phyloP scores from a whole-genome alignment of 2,113 vertebrate species.

The Hemibagrus wyckioides region DNA sequence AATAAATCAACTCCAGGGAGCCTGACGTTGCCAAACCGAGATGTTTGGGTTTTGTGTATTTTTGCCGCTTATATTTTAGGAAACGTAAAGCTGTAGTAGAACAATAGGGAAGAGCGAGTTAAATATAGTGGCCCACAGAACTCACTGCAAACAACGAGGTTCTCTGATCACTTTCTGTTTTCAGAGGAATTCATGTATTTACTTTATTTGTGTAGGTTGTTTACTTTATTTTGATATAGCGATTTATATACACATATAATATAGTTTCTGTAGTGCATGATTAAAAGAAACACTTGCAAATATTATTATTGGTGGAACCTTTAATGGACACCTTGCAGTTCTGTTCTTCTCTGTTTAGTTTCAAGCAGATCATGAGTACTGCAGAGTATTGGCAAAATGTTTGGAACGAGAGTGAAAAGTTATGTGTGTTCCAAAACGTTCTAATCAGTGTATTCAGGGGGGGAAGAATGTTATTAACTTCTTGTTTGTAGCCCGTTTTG shows the following conservation, averaged over 20 bases:
- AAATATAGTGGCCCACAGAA: neutral
- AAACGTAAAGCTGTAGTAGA: neutral
- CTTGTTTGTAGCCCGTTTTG: neutral
- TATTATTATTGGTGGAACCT: constrained; percentile 7
- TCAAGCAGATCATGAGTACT: neutral
- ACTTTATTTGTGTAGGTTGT: neutral
- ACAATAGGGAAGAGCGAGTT: constrained; percentile 18
- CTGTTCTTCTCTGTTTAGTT: constrained; percentile 12
- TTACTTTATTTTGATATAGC: neutral
- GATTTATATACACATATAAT: neutral
- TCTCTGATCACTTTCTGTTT: neutral
- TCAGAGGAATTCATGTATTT: neutral
- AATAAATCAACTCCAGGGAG: constrained; percentile 41
- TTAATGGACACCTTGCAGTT: neutral
- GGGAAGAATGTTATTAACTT: neutral
- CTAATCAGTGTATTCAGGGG: neutral
- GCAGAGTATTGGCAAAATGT: constrained; percentile 7
- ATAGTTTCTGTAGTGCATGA: neutral
- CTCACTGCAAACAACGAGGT: neutral
- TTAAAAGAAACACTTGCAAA: constrained; percentile 1
- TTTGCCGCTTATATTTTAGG: constrained; percentile 36
- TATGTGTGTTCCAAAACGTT: neutral
- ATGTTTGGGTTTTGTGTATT: constrained; percentile 42
- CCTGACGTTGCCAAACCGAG: constrained; percentile 47
- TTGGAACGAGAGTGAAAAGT: constrained; percentile 2